Evolutionary conservation across 2,113 vertebrate species (phyloP), one percentile per base, ranked within the genome.

Genomic region (Anoura caudifer): DNA sequence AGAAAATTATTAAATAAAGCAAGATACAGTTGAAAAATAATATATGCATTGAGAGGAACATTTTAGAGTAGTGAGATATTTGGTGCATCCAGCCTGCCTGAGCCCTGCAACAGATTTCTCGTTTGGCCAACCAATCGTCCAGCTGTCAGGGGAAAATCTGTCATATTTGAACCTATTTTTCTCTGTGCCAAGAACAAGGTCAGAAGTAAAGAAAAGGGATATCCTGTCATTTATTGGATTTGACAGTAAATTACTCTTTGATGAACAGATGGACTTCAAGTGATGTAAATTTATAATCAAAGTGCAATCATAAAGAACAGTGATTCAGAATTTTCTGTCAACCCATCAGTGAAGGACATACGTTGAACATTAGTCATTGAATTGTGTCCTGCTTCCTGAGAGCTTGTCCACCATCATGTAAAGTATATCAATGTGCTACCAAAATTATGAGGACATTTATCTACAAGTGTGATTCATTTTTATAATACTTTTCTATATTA

Each of bases 211-310:
- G 87, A n/a, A 97, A 96, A 95, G 52, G 86, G 50, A 86, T 96
- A 91, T 70, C 50, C 79, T 93, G 81, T 93, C 97, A 93, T 73
- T 96, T 95, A 97, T 38, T 98, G 86, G 26, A 95, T 85, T 95
- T 97, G 90, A 97, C 82, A 94, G 92, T 80, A 91, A 97, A 96
- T 97, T 97, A 95, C 50, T 83, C 82, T 92, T 65, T 96, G 85
- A 98, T 93, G 95, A 97, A 96, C 95, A 97, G 91, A 97, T 95
- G 97, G 88, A 96, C 88, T 97, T 97, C 33, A 70, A 94, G 85
- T 70, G 79, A 97, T 95, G 95, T 95, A 96, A 97, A 97, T 97
- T 97, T 88, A 87, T 96, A 96, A 95, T 94, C 96, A 89, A 85
- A 96, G 88, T 41, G 79, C 87, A 89, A 93, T 96, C 90, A 76